phyloP scores from a whole-genome alignment of 2,888 invertebrate genomes.

The Parthenolecanium corni region DNA sequence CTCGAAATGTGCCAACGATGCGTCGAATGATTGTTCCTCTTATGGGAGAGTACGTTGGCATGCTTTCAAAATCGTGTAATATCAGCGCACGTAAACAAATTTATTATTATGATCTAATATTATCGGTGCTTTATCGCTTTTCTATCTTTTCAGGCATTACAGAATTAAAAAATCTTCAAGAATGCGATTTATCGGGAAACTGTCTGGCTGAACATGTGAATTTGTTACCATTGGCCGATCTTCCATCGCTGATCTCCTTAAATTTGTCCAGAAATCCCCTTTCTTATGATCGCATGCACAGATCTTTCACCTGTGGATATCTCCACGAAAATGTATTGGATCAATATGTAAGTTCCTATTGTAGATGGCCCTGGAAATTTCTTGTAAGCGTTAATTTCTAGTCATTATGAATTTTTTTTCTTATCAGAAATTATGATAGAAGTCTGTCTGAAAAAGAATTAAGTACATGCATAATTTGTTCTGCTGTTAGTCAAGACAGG shows the following conservation, averaged over 20 bases:
- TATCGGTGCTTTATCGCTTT: not conserved
- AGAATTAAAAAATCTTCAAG: constrained; percentile 44
- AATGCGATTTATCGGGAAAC: constrained; percentile 53
- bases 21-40: not conserved
- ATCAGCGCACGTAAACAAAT: not conserved
- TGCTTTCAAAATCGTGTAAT: not conserved
- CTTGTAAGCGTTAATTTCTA: not conserved
- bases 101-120: not conserved
- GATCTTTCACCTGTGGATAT: constrained; percentile 35
- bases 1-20: not conserved
- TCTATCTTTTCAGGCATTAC: constrained; percentile 39
- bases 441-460: too few species aligned
- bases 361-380: not conserved
- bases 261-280: constrained; percentile 52
- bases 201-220: constrained; percentile 49
- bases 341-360: constrained; percentile 29
- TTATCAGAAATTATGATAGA: too few species aligned
- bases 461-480: too few species aligned
- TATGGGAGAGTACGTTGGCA: not conserved
- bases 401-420: not conserved
- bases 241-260: constrained; percentile 45
- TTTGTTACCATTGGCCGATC: constrained; percentile 45
- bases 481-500: too few species aligned
- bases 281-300: constrained; percentile 49
- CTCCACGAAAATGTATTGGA: constrained; percentile 32